These are phyloP conservation scores for Crossocerus cetratus DNA, from an alignment of 2,888 invertebrate species.

Conservation along the genomic window DNA sequence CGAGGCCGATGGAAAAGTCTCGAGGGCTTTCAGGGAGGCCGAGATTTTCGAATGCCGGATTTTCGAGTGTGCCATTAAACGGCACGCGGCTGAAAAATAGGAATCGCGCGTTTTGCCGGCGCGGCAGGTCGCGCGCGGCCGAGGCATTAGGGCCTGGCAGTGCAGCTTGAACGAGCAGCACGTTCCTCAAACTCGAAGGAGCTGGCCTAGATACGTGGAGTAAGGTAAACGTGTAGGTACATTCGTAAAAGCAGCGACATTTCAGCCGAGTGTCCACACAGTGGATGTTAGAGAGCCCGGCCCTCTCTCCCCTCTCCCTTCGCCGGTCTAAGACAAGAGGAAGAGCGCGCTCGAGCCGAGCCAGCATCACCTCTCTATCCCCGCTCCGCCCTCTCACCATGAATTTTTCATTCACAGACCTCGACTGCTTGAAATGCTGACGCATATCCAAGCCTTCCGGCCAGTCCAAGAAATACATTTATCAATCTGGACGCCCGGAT, in stretches of 20 bases:
- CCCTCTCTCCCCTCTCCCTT: no score
- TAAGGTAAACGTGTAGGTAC: slow-evolving; percentile 15
- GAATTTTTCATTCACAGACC: slow-evolving; percentile 34
- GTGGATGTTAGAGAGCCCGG: slow-evolving; percentile 15
- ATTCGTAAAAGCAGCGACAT: slow-evolving; percentile 14
- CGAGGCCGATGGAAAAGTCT: no score
- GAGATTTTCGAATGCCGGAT: no score
- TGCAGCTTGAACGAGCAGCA: no score
- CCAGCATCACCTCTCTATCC: no score
- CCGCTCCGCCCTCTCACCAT: slow-evolving; percentile 18
- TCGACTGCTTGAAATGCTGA: slow-evolving; percentile 12
- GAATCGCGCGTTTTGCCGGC: no score
- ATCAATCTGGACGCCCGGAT: background rate
- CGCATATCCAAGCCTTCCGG: slow-evolving; percentile 18
- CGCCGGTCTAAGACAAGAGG: slow-evolving; percentile 3
- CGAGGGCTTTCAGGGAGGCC: no score
- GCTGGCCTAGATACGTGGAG: slow-evolving; percentile 1
- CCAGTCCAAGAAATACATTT: slow-evolving; percentile 15
- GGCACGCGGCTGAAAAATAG: no score
- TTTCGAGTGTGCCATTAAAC: no score
- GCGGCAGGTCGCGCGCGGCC: no score
- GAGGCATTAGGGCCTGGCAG: no score
- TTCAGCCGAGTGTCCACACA: slow-evolving; percentile 28
- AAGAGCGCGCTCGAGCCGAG: slow-evolving; percentile 7
- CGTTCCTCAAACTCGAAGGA: no score